A percentile compares a stretch with the other conserved stretches of the same genome.
These are phyloP conservation scores for Trichonephila inaurata DNA, from an alignment of 1,140 invertebrate genomes.

Conservation along the genomic window DNA sequence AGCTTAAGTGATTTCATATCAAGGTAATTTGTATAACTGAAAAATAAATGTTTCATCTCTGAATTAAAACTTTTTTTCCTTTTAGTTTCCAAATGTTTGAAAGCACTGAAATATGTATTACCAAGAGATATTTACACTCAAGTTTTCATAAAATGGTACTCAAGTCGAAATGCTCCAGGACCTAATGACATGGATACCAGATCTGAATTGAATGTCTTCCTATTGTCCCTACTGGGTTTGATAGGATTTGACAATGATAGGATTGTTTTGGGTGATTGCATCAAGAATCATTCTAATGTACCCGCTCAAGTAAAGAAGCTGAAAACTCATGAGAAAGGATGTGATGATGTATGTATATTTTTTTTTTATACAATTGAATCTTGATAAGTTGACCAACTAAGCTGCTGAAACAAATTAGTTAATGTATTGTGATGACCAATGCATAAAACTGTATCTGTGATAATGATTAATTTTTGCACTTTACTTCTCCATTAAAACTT, in stretches of 20 bases:
- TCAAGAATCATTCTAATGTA: conserved; percentile 29
- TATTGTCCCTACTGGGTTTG: conserved; percentile 82
- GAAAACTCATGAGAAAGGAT: conserved; percentile 79
- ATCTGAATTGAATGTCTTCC: conserved; percentile 92
- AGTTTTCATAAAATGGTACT: conserved; percentile 92
- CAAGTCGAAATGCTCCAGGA: conserved; percentile 91
- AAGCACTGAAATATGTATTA: conserved; percentile 87
- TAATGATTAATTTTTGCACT: no score
- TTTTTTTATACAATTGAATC: neutral
- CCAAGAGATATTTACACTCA: conserved; percentile 88
- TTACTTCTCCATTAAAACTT: no score
- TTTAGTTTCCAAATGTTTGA: conserved; percentile 83
- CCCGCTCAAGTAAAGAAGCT: conserved; percentile 75
- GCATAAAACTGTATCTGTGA: no score
- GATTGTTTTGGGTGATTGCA: conserved; percentile 81
- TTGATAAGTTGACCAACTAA: no score
- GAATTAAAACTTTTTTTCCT: neutral
- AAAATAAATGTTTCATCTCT: no score
- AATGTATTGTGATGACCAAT: no score
- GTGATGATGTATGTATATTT: conserved; percentile 76
- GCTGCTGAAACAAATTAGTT: no score
- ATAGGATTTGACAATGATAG: conserved; percentile 89
- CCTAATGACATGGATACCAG: conserved; percentile 88
- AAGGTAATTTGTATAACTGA: neutral
- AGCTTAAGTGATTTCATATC: neutral